Conservation (phyloP, 2,797 vertebrate genomes). For the Hydrolagus colliei region DNA sequence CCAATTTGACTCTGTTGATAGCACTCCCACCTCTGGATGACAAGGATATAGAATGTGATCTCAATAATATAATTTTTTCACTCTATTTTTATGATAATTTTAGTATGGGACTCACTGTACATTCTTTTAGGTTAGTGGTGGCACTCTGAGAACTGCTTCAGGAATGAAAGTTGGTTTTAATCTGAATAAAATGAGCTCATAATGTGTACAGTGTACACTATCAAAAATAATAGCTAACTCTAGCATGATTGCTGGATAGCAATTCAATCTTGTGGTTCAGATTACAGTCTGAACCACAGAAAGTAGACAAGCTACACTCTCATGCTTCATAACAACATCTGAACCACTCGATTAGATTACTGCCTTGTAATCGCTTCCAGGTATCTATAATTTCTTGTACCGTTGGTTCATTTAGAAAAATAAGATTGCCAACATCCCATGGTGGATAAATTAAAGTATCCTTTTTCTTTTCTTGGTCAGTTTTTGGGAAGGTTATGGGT, state of each 20-base stretch:
- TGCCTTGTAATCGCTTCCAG: background rate
- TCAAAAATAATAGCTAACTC: slow-evolving; percentile 6
- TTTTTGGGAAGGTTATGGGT: background rate
- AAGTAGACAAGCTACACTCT: background rate
- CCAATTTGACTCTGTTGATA: no score
- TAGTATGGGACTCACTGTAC: no score
- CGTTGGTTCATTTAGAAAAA: background rate
- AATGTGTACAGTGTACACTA: background rate
- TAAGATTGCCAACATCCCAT: slow-evolving; percentile 7
- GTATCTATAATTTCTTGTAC: background rate
- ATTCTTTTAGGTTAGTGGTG: background rate
- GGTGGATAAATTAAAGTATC: slow-evolving; percentile 5
- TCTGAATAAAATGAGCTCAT: background rate
- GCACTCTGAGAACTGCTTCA: background rate
- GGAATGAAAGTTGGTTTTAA: background rate
- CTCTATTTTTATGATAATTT: no score
- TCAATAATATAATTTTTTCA: no score
- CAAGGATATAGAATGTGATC: no score
- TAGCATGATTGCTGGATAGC: background rate
- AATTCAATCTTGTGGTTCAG: slow-evolving; percentile 3
- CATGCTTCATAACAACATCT: background rate
- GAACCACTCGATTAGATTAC: slow-evolving; percentile 13
- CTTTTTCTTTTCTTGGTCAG: background rate
- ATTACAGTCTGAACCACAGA: background rate
- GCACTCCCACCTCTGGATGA: no score